These are phyloP conservation scores for Aegotheles bennettii DNA, from an alignment of 2,113 vertebrate species.

Conservation along the genomic window DNA sequence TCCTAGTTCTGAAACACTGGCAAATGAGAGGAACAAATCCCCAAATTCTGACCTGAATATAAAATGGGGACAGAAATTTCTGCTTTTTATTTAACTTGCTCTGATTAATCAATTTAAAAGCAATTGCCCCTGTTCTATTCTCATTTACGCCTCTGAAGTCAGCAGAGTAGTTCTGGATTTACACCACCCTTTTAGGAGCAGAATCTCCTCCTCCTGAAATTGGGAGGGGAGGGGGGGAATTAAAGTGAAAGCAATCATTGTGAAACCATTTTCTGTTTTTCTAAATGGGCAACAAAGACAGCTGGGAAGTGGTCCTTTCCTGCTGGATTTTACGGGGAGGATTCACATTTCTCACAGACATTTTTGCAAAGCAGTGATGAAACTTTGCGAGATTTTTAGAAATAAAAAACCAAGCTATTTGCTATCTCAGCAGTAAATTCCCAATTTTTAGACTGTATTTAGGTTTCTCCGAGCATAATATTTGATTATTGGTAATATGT, in stretches of 20 bases:
- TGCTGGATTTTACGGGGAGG: not conserved
- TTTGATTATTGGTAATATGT: constrained; percentile 59
- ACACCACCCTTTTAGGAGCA: not conserved
- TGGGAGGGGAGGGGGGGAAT: not conserved
- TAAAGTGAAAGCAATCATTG: constrained; percentile 2
- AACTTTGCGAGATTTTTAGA: constrained; percentile 37
- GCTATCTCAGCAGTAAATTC: constrained; percentile 46
- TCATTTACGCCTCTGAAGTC: constrained; percentile 7
- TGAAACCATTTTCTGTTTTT: not conserved
- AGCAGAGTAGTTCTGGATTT: constrained; percentile 7
- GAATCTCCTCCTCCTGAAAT: constrained; percentile 13
- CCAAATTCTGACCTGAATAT: constrained; percentile 53
- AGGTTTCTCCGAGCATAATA: not conserved
- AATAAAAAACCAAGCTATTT: constrained; percentile 15
- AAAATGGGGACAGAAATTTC: constrained; percentile 22
- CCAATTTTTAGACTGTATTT: constrained; percentile 29
- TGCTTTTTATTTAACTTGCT: constrained; percentile 51
- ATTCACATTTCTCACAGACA: not conserved
- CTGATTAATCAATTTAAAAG: constrained; percentile 61
- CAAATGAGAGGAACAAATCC: constrained; percentile 44
- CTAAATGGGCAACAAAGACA: constrained; percentile 4
- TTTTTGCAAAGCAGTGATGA: constrained; percentile 6
- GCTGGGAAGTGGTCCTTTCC: not conserved
- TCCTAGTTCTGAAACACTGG: constrained; percentile 32
- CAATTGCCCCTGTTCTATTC: constrained; percentile 28